phyloP scores from a whole-genome alignment of 2,888 invertebrate genomes.

The Idaea straminata region DNA sequence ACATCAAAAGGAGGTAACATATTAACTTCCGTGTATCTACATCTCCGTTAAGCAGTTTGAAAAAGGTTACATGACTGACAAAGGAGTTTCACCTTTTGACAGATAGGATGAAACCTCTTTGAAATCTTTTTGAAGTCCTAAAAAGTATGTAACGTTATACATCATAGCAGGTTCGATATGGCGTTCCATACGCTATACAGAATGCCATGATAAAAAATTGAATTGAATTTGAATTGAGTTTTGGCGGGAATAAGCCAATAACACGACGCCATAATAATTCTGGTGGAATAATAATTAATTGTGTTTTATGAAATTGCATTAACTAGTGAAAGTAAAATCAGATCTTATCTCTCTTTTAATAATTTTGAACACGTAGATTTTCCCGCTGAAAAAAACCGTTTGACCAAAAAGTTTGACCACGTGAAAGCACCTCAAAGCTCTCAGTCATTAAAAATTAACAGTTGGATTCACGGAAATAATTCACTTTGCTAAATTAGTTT shows the following conservation, averaged over 20 bases:
- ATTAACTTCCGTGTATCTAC: not conserved
- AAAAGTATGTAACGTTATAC: not conserved
- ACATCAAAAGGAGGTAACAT: not conserved
- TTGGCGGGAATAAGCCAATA: too few species aligned
- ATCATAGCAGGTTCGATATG: not conserved
- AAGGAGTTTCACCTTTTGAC: not conserved
- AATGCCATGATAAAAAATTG: too few species aligned
- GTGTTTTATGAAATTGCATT: too few species aligned
- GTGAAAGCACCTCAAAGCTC: not conserved
- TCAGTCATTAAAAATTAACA: not conserved
- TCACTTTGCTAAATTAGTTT: not conserved
- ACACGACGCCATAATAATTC: too few species aligned
- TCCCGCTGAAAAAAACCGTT: not conserved
- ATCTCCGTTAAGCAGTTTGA: not conserved
- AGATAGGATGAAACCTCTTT: not conserved
- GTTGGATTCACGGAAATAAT: not conserved
- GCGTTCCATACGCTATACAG: too few species aligned
- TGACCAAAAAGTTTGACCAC: not conserved
- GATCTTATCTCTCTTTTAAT: too few species aligned
- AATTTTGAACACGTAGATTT: not conserved
- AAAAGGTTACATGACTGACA: not conserved
- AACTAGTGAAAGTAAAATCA: too few species aligned
- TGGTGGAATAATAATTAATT: too few species aligned
- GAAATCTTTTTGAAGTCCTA: not conserved
- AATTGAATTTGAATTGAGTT: too few species aligned